A percentile compares a stretch with the other conserved stretches of the same genome.
Conservation (phyloP, 2,888 invertebrate species). For the Tipula confusa region DNA sequence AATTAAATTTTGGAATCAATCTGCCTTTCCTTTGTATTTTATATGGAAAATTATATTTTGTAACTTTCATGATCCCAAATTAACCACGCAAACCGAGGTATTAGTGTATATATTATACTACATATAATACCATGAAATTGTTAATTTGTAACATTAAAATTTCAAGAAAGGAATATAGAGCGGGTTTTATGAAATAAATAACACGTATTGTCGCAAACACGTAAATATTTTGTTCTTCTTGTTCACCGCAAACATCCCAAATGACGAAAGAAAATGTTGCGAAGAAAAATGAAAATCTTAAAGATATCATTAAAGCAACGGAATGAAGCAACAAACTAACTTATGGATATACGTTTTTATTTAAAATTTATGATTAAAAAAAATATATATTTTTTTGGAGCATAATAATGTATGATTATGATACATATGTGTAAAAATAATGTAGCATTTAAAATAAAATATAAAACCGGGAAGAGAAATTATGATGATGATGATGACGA, state of each 20-base stretch:
- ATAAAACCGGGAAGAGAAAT: neutral
- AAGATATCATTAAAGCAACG: constrained; percentile 20
- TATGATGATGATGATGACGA: neutral
- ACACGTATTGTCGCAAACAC: neutral
- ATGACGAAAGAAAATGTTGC: neutral
- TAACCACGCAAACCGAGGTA: no score
- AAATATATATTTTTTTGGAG: neutral
- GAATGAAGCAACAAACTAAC: neutral
- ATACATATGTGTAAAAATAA: neutral
- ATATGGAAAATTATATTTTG: no score
- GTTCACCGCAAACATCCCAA: neutral
- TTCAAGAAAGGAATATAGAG: neutral
- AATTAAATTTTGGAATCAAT: no score
- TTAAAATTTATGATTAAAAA: neutral
- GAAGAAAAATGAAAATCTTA: neutral
- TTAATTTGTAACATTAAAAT: neutral
- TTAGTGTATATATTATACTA: no score
- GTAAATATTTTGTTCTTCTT: neutral
- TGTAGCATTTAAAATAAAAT: neutral
- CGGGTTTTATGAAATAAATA: neutral
- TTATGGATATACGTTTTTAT: neutral
- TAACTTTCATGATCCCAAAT: no score
- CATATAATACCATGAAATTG: neutral
- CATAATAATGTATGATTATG: constrained; percentile 3
- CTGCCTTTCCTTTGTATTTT: no score